phyloP scores from a whole-genome alignment of 2,113 vertebrate species.

The Paracanthobrama guichenoti region DNA sequence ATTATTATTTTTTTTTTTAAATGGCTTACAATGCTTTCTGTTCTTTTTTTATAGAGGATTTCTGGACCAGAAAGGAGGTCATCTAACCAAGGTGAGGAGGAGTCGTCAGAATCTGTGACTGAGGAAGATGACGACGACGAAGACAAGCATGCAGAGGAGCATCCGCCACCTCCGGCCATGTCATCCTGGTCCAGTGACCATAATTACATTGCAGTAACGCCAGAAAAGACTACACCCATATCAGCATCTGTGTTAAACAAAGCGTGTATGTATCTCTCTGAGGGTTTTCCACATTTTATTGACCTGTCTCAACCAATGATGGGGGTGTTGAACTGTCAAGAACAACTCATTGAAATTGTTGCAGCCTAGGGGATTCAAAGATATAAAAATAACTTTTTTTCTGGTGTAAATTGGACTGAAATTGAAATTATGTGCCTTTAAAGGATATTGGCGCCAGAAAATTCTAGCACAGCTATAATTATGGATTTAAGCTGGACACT shows the following conservation, averaged over 20 bases:
- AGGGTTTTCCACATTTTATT: slow-evolving; percentile 75
- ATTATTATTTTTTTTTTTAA: no score
- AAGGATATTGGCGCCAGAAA: slow-evolving; percentile 12
- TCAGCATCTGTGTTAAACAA: slow-evolving; percentile 94
- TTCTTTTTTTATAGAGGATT: slow-evolving; percentile 71
- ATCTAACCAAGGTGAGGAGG: slow-evolving; percentile 68
- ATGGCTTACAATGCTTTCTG: slow-evolving; percentile 29
- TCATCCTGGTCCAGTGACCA: slow-evolving; percentile 99
- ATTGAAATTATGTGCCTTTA: slow-evolving; percentile 12
- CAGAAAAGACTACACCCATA: slow-evolving; percentile 93
- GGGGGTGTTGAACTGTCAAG: slow-evolving; percentile 40
- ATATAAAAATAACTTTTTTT: slow-evolving; percentile 22
- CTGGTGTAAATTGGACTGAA: slow-evolving; percentile 35
- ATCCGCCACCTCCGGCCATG: slow-evolving; percentile 79
- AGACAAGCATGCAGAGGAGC: slow-evolving; percentile 73
- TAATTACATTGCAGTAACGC: slow-evolving; percentile 99
- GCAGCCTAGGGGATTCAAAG: background rate
- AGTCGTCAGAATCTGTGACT: slow-evolving; percentile 55
- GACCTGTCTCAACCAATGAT: slow-evolving; percentile 45
- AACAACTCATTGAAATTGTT: slow-evolving; percentile 25
- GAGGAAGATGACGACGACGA: slow-evolving; percentile 66
- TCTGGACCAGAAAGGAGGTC: slow-evolving; percentile 71
- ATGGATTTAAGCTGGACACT: slow-evolving; percentile 15
- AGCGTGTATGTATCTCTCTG: slow-evolving; percentile 97
- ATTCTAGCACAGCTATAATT: slow-evolving; percentile 25